Base-by-base conservation (phyloP, 2,888 invertebrate genomes). In the Heliconius charithonia region DNA sequence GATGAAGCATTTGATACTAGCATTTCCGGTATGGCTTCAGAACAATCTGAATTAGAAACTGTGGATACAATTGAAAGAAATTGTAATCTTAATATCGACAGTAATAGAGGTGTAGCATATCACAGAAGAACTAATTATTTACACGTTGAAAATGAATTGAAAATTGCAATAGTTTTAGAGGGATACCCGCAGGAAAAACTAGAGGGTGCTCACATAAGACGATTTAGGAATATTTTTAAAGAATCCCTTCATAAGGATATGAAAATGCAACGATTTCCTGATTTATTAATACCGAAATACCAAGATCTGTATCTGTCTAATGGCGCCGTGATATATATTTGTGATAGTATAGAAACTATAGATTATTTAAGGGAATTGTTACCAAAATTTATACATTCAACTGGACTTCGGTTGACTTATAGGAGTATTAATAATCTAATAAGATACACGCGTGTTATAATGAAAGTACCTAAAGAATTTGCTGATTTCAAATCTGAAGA, bases 261-360 rank as follows among this genome's bases (percentile, higher is more conserved):
- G 88, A 94, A 93, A 76, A 85, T 88, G 77, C 92, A 92, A 82
- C 86, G 90, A 0, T 94, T 94, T 80, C 79, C 88, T 0, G 91
- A 92, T 81, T 82, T 92, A 59, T 93, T 93, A 3, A 90, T 93
- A 70, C 94, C 94, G 0, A 92, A 91, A 85, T 94, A 94, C 76
- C 93, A 93, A 86, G 94, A 94, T 59, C 88, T 93, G 29, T 94
- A 93, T 73, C 78, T 94, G 6, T 93, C 94, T 0, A 94, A 94
- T 62, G 94, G 94, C 0, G 94, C 94, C 80, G 91, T 94, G 32
- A 92, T 94, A 62, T 94, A 94, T 79, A 88, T 94, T 37, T 94
- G 94, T 87, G 93, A 94, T 83, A 92, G 93, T 86, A 84, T 94
- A 72, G 94, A 94, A 85, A 93, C 93, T 6, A 94, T 90, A 81